A percentile compares a stretch with the other conserved stretches of the same genome.
These are phyloP conservation scores for Cettia cetti DNA, from an alignment of 2,113 vertebrate species.

Conservation along the genomic window DNA sequence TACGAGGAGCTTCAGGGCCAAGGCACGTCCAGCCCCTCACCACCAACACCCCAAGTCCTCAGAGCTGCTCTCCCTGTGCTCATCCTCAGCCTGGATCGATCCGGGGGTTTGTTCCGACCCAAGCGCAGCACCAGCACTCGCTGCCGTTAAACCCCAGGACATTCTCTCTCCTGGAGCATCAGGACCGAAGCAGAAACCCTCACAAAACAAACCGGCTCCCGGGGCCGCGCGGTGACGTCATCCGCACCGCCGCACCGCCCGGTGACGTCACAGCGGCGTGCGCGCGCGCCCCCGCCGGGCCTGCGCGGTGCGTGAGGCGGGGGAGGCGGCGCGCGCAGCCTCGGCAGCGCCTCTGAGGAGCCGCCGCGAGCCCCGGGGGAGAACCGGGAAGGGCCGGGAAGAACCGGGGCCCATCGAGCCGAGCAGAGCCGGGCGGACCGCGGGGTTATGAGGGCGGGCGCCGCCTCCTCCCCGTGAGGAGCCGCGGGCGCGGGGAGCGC, in stretches of 20 bases:
- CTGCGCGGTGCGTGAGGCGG: not conserved
- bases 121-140: not conserved
- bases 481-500: not conserved
- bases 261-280: not conserved
- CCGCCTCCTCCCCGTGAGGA: not conserved
- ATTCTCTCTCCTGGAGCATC: too few relatives aligned
- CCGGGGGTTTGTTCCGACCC: not conserved
- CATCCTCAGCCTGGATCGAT: not conserved
- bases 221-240: not conserved
- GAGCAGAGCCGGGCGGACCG: not conserved
- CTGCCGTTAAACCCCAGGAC: not conserved
- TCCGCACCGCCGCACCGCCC: too few relatives aligned
- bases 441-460: slow-evolving; percentile 11
- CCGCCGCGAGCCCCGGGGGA: not conserved
- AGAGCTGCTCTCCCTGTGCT: not conserved
- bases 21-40: not conserved
- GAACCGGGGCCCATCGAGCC: not conserved
- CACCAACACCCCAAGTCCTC: not conserved
- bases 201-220: accelerated
- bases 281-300: not conserved
- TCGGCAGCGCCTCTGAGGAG: not conserved
- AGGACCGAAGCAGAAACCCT: accelerated
- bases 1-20: not conserved
- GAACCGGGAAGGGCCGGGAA: not conserved
- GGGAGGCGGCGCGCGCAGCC: not conserved